phyloP scores from a whole-genome alignment of 2,113 vertebrate genomes.

The Neodon shergylaensis region DNA sequence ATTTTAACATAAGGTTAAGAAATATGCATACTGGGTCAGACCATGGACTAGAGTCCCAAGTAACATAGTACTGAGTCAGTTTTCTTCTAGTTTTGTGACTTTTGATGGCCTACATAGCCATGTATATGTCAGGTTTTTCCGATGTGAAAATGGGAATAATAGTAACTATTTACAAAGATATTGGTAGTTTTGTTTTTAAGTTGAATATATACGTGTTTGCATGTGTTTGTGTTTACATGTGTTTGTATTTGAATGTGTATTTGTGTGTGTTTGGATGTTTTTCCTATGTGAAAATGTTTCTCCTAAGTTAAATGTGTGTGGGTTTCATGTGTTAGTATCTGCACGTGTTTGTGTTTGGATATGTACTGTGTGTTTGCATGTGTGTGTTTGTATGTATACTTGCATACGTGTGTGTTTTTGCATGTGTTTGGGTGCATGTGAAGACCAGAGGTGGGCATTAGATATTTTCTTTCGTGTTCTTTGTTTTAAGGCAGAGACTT shows the following conservation, averaged over 20 bases:
- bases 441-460: not conserved
- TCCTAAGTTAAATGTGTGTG: too few relatives aligned
- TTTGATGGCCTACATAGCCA: not conserved
- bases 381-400: not conserved
- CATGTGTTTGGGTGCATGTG: not conserved
- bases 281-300: too few relatives aligned
- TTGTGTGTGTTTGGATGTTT: not conserved
- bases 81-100: not conserved
- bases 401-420: not conserved
- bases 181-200: not conserved
- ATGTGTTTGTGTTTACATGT: not conserved
- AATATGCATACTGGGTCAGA: not conserved
- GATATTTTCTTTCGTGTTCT: not conserved
- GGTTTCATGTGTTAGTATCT: not conserved
- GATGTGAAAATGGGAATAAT: not conserved
- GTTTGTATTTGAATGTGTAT: too few relatives aligned
- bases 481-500: not conserved
- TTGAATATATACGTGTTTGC: not conserved
- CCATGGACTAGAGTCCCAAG: not conserved
- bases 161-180: not conserved
- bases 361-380: not conserved
- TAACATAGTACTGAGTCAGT: not conserved
- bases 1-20: not conserved
- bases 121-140: not conserved
- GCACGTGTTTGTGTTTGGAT: not conserved